phyloP scores from a whole-genome alignment of 2,797 vertebrate species.

The Momotus momota region DNA sequence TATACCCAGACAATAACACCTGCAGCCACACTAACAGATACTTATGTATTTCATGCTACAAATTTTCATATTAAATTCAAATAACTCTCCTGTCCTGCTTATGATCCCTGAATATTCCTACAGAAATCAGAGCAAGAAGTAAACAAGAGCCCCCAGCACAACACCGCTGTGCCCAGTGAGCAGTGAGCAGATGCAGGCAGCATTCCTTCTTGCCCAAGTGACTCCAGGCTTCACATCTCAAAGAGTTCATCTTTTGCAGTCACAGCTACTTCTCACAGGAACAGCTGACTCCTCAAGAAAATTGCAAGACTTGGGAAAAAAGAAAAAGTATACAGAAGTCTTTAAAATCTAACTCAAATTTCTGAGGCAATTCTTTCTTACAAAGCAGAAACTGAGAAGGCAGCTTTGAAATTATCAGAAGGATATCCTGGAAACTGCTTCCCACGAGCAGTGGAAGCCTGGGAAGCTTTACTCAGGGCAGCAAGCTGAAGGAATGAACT shows the following conservation, averaged over 20 bases:
- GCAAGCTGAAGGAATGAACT: background rate
- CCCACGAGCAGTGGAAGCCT: background rate
- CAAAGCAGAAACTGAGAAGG: conserved; percentile 17
- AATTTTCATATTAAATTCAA: background rate
- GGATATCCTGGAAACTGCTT: background rate
- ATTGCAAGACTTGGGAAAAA: background rate
- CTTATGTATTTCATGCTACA: background rate
- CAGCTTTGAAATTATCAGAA: background rate
- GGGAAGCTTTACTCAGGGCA: background rate
- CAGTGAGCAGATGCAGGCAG: background rate
- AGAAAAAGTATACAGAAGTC: background rate
- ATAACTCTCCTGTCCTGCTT: background rate
- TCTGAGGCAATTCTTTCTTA: background rate
- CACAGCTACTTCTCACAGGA: background rate
- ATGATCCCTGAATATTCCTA: background rate
- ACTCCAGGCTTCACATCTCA: background rate
- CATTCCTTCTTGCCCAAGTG: background rate
- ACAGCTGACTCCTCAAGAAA: conserved; percentile 8
- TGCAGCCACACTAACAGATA: background rate
- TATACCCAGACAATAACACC: background rate
- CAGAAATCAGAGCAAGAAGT: background rate
- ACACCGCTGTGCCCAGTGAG: background rate
- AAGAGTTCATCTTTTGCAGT: conserved; percentile 11
- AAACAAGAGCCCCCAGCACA: background rate
- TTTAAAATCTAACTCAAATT: conserved; percentile 26